A percentile compares a stretch with the other conserved stretches of the same genome.
Conservation (phyloP, 2,113 vertebrate species). For the Eupsittula cactorum region DNA sequence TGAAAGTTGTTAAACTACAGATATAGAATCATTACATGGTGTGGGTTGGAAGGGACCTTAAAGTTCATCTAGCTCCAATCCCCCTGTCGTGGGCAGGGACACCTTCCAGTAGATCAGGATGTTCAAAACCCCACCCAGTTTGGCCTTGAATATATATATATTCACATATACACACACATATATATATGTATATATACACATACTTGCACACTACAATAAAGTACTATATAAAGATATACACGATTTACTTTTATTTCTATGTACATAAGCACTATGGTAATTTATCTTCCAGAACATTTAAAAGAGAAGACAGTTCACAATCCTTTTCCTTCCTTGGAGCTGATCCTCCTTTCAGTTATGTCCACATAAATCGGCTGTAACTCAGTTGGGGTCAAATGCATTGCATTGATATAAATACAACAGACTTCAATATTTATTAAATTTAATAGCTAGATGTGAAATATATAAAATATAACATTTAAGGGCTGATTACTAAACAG, state of each 20-base stretch:
- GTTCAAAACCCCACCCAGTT: neutral
- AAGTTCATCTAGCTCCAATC: neutral
- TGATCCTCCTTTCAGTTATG: neutral
- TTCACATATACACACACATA: neutral
- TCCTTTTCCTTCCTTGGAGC: neutral
- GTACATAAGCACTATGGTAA: neutral
- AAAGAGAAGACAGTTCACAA: neutral
- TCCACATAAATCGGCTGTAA: neutral
- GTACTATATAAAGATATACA: neutral
- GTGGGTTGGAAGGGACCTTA: neutral
- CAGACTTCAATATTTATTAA: neutral
- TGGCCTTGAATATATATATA: neutral
- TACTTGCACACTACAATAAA: neutral
- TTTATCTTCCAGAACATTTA: neutral
- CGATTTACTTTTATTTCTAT: neutral
- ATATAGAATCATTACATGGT: neutral
- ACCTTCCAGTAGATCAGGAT: neutral
- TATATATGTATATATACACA: neutral
- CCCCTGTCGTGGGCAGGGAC: neutral
- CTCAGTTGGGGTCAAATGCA: neutral
- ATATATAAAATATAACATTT: neutral
- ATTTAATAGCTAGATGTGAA: neutral
- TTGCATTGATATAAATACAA: neutral
- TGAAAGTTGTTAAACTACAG: neutral
- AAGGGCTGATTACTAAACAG: neutral